These are phyloP conservation scores for Pantherophis alleghaniensis DNA, from an alignment of 2,797 vertebrate species.

Conservation along the genomic window DNA sequence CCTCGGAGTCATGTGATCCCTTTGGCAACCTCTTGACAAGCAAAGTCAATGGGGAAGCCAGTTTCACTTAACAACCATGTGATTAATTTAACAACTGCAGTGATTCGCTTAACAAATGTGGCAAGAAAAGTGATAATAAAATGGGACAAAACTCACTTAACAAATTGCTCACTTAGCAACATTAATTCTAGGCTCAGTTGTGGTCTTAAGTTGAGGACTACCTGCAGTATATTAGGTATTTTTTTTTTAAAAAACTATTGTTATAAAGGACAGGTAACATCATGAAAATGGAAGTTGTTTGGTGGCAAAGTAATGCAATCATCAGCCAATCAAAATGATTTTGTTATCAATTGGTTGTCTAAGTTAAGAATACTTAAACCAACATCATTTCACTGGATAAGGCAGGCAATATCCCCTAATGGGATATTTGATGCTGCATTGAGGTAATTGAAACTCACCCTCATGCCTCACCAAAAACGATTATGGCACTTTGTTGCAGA, in stretches of 20 bases:
- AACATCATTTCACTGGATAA: constrained; percentile 20
- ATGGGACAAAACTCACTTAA: too few relatives aligned
- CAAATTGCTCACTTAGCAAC: too few relatives aligned
- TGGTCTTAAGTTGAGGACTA: too few relatives aligned
- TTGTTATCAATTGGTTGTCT: constrained; percentile 28
- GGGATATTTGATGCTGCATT: not conserved
- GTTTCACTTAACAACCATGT: too few relatives aligned
- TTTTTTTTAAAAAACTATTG: not conserved
- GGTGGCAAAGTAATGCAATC: not conserved
- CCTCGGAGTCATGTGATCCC: too few relatives aligned
- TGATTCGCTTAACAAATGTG: too few relatives aligned
- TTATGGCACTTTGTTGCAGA: constrained; percentile 20
- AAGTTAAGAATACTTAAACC: not conserved
- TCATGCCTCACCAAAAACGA: constrained; percentile 21
- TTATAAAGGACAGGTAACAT: constrained; percentile 13
- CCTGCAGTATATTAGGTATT: constrained; percentile 36
- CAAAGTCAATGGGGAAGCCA: too few relatives aligned
- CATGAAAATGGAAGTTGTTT: constrained; percentile 6
- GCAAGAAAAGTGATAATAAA: too few relatives aligned
- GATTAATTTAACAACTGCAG: too few relatives aligned
- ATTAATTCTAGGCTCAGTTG: too few relatives aligned
- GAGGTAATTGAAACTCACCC: not conserved
- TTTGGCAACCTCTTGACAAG: too few relatives aligned
- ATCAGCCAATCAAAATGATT: not conserved
- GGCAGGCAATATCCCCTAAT: not conserved